Evolutionary conservation across 1,140 invertebrate species (phyloP).

Genomic region (Orius insidiosus): DNA sequence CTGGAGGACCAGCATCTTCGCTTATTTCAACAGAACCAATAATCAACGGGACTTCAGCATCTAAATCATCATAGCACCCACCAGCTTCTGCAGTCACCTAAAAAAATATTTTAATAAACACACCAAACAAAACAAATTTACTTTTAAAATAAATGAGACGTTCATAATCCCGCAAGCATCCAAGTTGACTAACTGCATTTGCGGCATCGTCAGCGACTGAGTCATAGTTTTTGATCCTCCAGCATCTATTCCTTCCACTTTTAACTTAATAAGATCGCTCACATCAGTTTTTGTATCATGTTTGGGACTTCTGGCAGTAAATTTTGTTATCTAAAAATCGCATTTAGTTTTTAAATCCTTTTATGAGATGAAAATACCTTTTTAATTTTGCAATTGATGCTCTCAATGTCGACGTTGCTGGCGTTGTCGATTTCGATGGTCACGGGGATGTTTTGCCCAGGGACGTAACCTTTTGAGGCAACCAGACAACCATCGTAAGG

Average conservation of each 20-base stretch:
- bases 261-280: slow-evolving; percentile 32
- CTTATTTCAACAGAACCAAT: too few relatives aligned
- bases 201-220: slow-evolving; percentile 38
- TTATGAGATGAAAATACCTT: slow-evolving; percentile 27
- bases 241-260: slow-evolving; percentile 34
- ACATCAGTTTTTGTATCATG: slow-evolving; percentile 31
- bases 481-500: slow-evolving; percentile 35
- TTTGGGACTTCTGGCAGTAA: slow-evolving; percentile 33
- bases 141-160: too few relatives aligned
- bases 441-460: slow-evolving; percentile 47
- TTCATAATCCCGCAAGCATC: slow-evolving; percentile 28
- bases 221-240: slow-evolving; percentile 35
- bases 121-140: too few relatives aligned
- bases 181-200: slow-evolving; percentile 43
- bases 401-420: slow-evolving; percentile 40
- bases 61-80: too few relatives aligned
- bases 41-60: too few relatives aligned
- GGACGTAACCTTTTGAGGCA: slow-evolving; percentile 48
- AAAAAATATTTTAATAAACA: too few relatives aligned
- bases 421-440: slow-evolving; percentile 48
- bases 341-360: neutral
- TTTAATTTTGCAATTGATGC: slow-evolving; percentile 38
- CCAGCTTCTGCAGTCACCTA: too few relatives aligned
- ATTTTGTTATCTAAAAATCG: slow-evolving; percentile 23
- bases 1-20: too few relatives aligned